phyloP scores from a whole-genome alignment of 2,113 vertebrate genomes.

The Laterallus jamaicensis region DNA sequence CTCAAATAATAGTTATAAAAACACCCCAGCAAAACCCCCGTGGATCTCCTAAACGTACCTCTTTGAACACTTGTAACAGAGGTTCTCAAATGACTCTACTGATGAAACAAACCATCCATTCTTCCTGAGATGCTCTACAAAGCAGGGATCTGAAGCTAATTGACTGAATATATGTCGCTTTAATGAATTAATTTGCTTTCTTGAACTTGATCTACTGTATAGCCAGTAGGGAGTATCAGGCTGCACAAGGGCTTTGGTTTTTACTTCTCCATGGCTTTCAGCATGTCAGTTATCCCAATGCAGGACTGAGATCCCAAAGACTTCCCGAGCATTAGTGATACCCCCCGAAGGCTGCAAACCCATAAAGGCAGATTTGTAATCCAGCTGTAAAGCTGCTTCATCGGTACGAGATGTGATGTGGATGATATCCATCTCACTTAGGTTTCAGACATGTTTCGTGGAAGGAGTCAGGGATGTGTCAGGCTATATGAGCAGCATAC shows the following conservation, averaged over 20 bases:
- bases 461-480: not conserved
- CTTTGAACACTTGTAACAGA: not conserved
- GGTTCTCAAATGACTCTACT: not conserved
- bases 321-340: not conserved
- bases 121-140: not conserved
- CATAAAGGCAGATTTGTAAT: not conserved
- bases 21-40: not conserved
- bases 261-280: not conserved
- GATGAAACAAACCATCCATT: conserved; percentile 34
- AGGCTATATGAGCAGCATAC: not conserved
- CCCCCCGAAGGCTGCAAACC: not conserved
- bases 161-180: conserved; percentile 38
- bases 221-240: conserved; percentile 49
- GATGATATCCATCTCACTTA: not conserved
- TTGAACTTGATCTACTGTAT: conserved; percentile 6
- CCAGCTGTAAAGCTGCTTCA: not conserved
- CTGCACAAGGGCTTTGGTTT: not conserved
- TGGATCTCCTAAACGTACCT: not conserved
- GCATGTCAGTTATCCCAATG: not conserved
- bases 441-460: not conserved
- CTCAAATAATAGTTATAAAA: not conserved
- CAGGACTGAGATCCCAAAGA: not conserved
- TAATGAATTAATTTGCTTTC: conserved; percentile 58
- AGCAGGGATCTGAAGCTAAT: conserved; percentile 22
- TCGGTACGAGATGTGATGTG: not conserved